Percentiles rank a stretch among this genome's conserved stretches.
These are phyloP conservation scores for Amyelois transitella DNA, from an alignment of 1,140 invertebrate genomes.

Conservation along the genomic window DNA sequence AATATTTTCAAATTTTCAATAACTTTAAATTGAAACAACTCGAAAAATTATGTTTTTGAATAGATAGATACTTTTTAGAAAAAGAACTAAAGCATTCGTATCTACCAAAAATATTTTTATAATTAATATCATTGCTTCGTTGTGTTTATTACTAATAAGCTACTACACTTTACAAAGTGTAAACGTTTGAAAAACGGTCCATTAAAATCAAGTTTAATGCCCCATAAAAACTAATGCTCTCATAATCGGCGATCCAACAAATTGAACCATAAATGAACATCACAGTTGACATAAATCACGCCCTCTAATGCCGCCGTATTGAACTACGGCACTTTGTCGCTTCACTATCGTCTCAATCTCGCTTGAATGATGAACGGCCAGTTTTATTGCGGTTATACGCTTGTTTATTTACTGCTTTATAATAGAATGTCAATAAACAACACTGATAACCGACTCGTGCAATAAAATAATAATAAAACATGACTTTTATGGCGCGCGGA, in stretches of 20 bases:
- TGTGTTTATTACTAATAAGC: conserved; percentile 23
- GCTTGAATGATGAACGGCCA: conserved; percentile 40
- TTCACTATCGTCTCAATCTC: conserved; percentile 49
- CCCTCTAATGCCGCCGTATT: conserved; percentile 38
- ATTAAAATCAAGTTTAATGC: conserved; percentile 44
- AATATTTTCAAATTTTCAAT: too few species aligned
- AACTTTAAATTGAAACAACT: too few species aligned
- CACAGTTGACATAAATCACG: conserved; percentile 49
- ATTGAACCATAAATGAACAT: conserved; percentile 37
- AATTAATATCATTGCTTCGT: conserved; percentile 3
- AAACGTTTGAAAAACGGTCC: conserved; percentile 38
- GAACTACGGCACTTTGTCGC: conserved; percentile 42
- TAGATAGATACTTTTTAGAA: too few species aligned
- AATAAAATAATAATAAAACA: conserved; percentile 45
- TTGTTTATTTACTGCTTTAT: conserved; percentile 47
- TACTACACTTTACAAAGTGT: conserved; percentile 22
- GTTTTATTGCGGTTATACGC: conserved; percentile 48
- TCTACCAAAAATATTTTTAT: too few species aligned
- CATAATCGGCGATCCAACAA: conserved; percentile 40
- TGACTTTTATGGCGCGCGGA: conserved; percentile 21
- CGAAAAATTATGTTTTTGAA: too few species aligned
- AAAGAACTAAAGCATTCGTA: too few species aligned
- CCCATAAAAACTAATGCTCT: conserved; percentile 41
- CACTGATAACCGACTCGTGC: conserved; percentile 29
- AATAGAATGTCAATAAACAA: conserved; percentile 50